Base-by-base conservation (phyloP, 2,113 vertebrate species). In the Archocentrus centrarchus region DNA sequence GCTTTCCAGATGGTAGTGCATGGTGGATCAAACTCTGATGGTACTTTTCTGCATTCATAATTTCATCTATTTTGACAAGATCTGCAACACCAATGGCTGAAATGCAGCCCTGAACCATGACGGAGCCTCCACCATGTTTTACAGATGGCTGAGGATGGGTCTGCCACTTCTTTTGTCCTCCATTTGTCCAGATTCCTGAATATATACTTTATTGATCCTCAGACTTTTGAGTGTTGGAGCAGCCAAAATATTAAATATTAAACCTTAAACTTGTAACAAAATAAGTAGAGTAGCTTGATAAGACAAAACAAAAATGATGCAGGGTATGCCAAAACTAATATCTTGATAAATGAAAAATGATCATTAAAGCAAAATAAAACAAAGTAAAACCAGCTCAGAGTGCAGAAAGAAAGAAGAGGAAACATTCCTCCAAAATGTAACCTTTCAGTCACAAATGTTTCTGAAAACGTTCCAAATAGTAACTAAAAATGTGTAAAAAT, bases 201-300 rank as follows among this genome's bases (percentile, higher is more conserved):
- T 6, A 13, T 47, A 27, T 8, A 68, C 15, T 27, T 18, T 47
- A 47, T 11, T 68, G 27, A 47, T 44, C 24, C 37, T 41, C 39
- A 41, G 35, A 5, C 0, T 0, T 44, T n/a, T 44, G 37, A 7
- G 8, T 27, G 24, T 27, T 27, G 11, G 41, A 15, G 62, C 0
- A 3, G 37, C 41, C 37, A 66, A 66, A n/a, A 44, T n/a, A 66
- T 24, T 66, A 66, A 44, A 44, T 6, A 15, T 44, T 66, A 44
- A 66, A 66, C 37, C 15, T 66, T 66, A 44, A 66, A 66, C 37
- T 22, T 44, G 9, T 41, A 24, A 17, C 24, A 13, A 66, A 66
- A 66, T 41, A 66, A 47, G 60, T 35, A 61, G n/a, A 66, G 17
- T 44, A 22, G 39, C 14, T 66, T 3, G 13, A 66, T 44, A 44